Evolutionary conservation across 1,140 invertebrate genomes (phyloP).

Genomic region (Drosophila malerkotliana): DNA sequence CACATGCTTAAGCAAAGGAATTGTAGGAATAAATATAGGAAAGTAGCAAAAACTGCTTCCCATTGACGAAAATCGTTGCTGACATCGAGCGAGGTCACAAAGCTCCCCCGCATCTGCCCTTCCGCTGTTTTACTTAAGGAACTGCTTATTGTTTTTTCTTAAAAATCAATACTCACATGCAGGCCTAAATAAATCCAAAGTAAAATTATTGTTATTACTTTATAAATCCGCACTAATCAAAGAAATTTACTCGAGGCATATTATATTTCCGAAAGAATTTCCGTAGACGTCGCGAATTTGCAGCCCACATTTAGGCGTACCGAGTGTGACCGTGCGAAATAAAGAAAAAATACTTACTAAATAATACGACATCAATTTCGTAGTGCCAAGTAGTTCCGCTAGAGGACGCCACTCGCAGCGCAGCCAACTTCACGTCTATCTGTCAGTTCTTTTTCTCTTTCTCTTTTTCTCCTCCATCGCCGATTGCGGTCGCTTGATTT

Average conservation of each 20-base stretch:
- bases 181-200: background rate
- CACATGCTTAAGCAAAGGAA: background rate
- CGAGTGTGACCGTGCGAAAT: constrained; percentile 12
- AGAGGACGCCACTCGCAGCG: constrained; percentile 28
- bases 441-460: constrained; percentile 71
- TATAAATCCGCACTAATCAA: constrained; percentile 18
- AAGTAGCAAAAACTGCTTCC: constrained; percentile 34
- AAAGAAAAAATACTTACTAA: background rate
- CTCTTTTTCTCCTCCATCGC: constrained; percentile 79
- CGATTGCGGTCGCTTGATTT: constrained; percentile 74
- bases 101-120: background rate
- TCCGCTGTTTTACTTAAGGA: background rate
- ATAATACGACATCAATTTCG: background rate
- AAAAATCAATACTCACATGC: constrained; percentile 73
- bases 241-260: constrained; percentile 8
- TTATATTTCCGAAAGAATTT: constrained; percentile 22
- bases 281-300: constrained; percentile 12
- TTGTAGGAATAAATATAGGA: constrained; percentile 20
- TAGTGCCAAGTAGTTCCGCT: background rate
- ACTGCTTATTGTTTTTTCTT: constrained; percentile 1
- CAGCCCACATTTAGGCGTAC: constrained; percentile 11
- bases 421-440: constrained; percentile 70
- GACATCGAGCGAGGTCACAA: constrained; percentile 73
- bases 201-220: constrained; percentile 11
- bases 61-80: constrained; percentile 72